These are phyloP conservation scores for Eulemur macaco DNA, from an alignment of 2,113 vertebrate species.

Conservation along the genomic window DNA sequence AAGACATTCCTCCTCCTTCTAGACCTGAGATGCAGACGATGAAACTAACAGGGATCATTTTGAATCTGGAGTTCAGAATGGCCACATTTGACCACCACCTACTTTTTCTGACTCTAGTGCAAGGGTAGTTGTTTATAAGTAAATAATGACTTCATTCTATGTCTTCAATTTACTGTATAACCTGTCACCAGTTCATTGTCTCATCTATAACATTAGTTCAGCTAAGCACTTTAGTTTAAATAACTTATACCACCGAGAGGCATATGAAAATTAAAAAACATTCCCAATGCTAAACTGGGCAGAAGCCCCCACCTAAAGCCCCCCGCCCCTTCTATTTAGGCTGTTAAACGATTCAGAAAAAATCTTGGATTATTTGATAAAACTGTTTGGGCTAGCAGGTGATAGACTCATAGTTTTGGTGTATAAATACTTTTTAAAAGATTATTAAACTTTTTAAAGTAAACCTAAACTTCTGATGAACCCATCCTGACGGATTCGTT, in stretches of 20 bases:
- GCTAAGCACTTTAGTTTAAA: constrained; percentile 76
- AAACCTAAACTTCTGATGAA: constrained; percentile 79
- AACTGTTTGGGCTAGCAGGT: constrained; percentile 66
- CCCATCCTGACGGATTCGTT: constrained; percentile 66
- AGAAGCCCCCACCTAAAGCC: constrained; percentile 75
- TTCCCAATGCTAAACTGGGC: constrained; percentile 77
- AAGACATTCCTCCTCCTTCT: constrained; percentile 47
- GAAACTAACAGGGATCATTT: constrained; percentile 62
- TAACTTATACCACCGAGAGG: constrained; percentile 75
- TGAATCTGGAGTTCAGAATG: constrained; percentile 70
- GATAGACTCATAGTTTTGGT: constrained; percentile 73
- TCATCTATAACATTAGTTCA: constrained; percentile 73
- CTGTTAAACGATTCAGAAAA: constrained; percentile 75
- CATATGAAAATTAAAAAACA: constrained; percentile 77
- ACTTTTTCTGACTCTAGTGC: constrained; percentile 73
- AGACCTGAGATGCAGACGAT: constrained; percentile 62
- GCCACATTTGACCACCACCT: constrained; percentile 65
- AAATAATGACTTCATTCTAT: constrained; percentile 74
- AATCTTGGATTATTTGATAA: constrained; percentile 63
- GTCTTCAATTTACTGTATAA: constrained; percentile 77
- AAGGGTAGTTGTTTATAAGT: constrained; percentile 73
- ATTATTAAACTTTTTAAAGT: constrained; percentile 80
- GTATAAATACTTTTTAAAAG: constrained; percentile 79
- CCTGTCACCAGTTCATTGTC: constrained; percentile 74
- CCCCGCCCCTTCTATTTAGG: constrained; percentile 73